Base-by-base conservation (phyloP, 2,888 invertebrate species). In the Drosophila subsilvestris region DNA sequence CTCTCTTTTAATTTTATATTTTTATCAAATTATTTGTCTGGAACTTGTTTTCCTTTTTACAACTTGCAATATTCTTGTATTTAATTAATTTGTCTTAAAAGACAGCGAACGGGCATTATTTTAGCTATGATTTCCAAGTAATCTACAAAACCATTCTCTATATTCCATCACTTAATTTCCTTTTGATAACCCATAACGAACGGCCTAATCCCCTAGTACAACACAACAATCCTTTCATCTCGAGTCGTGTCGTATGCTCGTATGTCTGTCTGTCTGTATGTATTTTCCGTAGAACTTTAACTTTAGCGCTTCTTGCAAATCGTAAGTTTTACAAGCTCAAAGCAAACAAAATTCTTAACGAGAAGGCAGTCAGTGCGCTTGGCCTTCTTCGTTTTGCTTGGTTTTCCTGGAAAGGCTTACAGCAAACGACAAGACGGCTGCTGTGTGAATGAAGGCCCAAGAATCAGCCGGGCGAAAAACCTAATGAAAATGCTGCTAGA, bases 321-420 rank as follows among this genome's bases (percentile, higher is more conserved):
- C 61, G 77, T 62, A 79, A 75, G 65, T 80, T 80, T 65, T 57
- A 65, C 73, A 79, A 75, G 79, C 79, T 56, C 70, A 70, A 73
- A 50, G 77, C 80, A 84, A 84, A 79, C 78, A 86, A 75, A 85
- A 75, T 75, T 86, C 81, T 81, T 56, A 75, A 69, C 63, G 60
- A n/a, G 37, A 65, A 63, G 61, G 54, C 76, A 62, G 45, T 7
- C 7, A 27, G 32, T 37, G 2, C 5, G 22, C 57, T 8, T 25
- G 43, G 25, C 32, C 22, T 32, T 12, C n/a, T 22, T 42, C 18
- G 8, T 20, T 50, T 9, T 8, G 10, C 22, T 10, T 10, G n/a
- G 7, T 37, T n/a, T 32, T 50, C 9, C 25, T 45, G 44, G 7
- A 22, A 25, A 27, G 44, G 53, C 60, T 69, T 53, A 57, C 4